Evolutionary conservation across 2,797 vertebrate genomes (phyloP).

Genomic region (Pelochelys cantorii): DNA sequence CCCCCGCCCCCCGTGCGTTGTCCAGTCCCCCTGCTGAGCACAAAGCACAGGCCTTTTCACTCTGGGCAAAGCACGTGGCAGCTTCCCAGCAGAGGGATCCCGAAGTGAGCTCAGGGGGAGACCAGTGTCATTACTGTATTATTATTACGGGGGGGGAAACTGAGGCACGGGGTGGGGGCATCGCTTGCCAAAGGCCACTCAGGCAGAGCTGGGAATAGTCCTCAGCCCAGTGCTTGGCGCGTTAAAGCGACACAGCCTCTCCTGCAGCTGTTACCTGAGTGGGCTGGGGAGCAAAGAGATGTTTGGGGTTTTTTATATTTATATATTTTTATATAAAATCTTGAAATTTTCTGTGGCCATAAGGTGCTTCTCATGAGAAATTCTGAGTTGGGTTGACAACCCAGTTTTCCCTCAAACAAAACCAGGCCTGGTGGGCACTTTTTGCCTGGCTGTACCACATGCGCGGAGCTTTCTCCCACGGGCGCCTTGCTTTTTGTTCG

Average conservation of each 20-base stretch:
- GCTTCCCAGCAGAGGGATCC: not conserved
- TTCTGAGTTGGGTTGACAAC: not conserved
- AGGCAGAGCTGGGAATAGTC: not conserved
- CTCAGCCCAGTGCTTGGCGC: not conserved
- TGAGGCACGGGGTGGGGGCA: not conserved
- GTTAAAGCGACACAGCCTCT: not conserved
- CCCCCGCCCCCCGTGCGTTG: too few species aligned
- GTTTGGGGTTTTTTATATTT: too few species aligned
- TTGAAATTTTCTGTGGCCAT: not conserved
- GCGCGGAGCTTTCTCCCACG: not conserved
- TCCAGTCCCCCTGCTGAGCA: not conserved
- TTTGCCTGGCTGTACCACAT: not conserved
- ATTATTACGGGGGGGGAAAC: not conserved
- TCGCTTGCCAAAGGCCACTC: not conserved
- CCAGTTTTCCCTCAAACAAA: too few species aligned
- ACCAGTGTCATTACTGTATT: too few species aligned
- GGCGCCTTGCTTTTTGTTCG: not conserved
- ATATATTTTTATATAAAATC: not conserved
- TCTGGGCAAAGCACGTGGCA: not conserved
- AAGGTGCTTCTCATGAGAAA: not conserved
- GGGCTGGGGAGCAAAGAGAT: not conserved
- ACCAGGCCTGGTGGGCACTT: not conserved
- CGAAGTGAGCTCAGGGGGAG: not conserved
- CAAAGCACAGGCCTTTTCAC: not conserved
- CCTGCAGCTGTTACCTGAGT: not conserved